Percentiles rank a stretch among this genome's conserved stretches.
These are phyloP conservation scores for Aplodontia rufa DNA, from an alignment of 2,113 vertebrate species.

Conservation along the genomic window DNA sequence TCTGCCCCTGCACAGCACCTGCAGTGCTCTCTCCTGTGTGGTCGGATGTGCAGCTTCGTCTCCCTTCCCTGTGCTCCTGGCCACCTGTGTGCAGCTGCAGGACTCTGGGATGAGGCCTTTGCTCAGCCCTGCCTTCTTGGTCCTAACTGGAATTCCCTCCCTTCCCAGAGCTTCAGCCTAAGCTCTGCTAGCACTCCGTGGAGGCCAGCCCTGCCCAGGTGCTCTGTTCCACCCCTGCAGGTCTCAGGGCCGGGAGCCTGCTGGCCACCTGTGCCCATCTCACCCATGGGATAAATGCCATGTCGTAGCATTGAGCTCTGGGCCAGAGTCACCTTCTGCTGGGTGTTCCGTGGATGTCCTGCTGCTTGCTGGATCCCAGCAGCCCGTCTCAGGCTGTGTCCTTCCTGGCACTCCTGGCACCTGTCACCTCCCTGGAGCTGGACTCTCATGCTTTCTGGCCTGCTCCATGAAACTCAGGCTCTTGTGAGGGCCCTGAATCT, in stretches of 20 bases:
- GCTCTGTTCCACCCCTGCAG: accelerated
- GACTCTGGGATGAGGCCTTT: neutral
- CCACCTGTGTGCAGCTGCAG: too few relatives aligned
- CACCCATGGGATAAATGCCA: accelerated
- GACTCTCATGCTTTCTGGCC: accelerated
- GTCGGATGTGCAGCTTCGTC: accelerated
- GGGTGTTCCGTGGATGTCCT: neutral
- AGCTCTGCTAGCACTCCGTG: accelerated
- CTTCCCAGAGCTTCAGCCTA: neutral
- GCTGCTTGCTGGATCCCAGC: too few relatives aligned
- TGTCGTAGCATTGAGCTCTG: neutral
- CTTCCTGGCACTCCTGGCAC: neutral
- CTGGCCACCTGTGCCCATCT: accelerated
- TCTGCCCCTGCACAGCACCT: neutral
- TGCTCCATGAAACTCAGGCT: accelerated
- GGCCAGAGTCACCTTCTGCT: neutral
- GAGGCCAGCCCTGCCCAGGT: neutral
- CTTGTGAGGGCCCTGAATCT: accelerated
- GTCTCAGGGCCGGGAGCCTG: neutral
- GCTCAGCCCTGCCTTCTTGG: accelerated
- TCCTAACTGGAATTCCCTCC: neutral
- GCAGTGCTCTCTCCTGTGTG: neutral
- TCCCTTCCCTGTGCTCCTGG: too few relatives aligned
- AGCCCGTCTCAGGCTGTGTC: neutral
- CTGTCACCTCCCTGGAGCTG: accelerated